Percentiles rank a stretch among this genome's conserved stretches.
Evolutionary conservation across 1,140 invertebrate species (phyloP).

Genomic region (Drosophila tsacasi): DNA sequence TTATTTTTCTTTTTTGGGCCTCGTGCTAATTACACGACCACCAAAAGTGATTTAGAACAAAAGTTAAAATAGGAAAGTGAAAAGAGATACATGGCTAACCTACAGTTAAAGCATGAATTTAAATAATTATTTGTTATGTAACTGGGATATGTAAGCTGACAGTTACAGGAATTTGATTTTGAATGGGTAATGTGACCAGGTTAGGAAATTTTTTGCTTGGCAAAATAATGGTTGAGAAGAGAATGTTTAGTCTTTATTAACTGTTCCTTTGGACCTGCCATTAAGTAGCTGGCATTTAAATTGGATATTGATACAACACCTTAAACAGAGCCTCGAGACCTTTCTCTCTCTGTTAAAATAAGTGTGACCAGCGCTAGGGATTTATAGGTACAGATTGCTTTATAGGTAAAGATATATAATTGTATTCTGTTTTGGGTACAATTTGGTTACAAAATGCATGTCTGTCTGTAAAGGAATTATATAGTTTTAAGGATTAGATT

Average conservation of each 20-base stretch:
- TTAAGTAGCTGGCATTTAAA: neutral
- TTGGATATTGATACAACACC: neutral
- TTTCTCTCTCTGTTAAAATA: neutral
- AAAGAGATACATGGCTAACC: neutral
- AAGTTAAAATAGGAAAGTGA: neutral
- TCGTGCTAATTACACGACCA: slow-evolving; percentile 33
- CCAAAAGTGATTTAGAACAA: slow-evolving; percentile 30
- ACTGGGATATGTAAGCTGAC: neutral
- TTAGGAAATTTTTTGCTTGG: neutral
- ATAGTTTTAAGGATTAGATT: neutral
- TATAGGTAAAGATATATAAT: too few species aligned
- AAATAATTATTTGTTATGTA: neutral
- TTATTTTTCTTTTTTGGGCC: neutral
- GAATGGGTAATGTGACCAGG: neutral
- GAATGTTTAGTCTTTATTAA: neutral
- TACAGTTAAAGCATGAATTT: neutral
- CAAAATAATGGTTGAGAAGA: neutral
- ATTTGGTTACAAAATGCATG: too few species aligned
- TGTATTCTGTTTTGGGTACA: too few species aligned
- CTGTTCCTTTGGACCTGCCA: too few species aligned
- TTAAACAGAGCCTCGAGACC: neutral
- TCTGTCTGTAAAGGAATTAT: too few species aligned
- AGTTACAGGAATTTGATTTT: neutral
- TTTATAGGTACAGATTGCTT: too few species aligned
- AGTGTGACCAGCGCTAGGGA: too few species aligned